Evolutionary conservation across 2,113 vertebrate species (phyloP).

Genomic region (Andinoacara biseriatus): DNA sequence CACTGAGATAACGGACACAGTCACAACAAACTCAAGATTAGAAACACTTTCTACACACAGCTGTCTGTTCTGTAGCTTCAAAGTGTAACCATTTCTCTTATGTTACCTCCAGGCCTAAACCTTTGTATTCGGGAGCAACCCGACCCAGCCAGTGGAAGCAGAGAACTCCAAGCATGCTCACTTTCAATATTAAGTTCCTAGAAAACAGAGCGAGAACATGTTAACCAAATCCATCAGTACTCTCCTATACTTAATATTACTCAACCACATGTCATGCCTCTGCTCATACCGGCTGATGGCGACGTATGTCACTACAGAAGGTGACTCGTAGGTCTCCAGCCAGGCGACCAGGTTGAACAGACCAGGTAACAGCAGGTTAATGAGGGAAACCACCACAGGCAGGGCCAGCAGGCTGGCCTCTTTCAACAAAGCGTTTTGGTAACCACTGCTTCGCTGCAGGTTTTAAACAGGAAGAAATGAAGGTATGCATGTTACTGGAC

Average conservation of each 20-base stretch:
- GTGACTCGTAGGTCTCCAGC: slow-evolving; percentile 89
- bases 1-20: slow-evolving; percentile 76
- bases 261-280: background rate
- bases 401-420: slow-evolving; percentile 83
- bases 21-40: background rate
- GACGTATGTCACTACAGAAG: slow-evolving; percentile 80
- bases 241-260: background rate
- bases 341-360: slow-evolving; percentile 83
- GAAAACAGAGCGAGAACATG: background rate
- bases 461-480: slow-evolving; percentile 20
- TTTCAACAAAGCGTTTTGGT: background rate
- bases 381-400: slow-evolving; percentile 84
- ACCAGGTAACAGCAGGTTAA: slow-evolving; percentile 84
- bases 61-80: background rate
- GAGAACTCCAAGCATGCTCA: slow-evolving; percentile 81
- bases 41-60: background rate
- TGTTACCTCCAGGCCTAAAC: slow-evolving; percentile 51
- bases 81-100: background rate
- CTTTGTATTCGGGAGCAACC: slow-evolving; percentile 15
- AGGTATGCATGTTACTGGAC: background rate
- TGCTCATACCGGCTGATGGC: slow-evolving; percentile 84
- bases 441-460: background rate
- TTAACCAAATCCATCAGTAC: background rate
- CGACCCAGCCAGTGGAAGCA: slow-evolving; percentile 90
- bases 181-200: slow-evolving; percentile 91